Evolutionary conservation across 2,888 invertebrate species (phyloP).

Genomic region (Zhuqinia jingwanae): DNA sequence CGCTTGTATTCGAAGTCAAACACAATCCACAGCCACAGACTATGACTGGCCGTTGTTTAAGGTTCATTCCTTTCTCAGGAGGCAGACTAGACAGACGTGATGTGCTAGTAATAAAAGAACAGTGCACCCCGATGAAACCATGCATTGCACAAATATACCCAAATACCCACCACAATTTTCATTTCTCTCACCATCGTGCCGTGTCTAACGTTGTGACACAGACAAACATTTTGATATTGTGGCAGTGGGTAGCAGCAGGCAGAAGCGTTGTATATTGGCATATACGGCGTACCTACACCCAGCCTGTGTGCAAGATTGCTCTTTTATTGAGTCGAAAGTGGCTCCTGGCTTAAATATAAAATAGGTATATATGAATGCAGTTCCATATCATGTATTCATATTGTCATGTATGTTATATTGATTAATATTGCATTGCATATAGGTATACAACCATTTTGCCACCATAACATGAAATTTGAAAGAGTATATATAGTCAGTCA

Average conservation of each 20-base stretch:
- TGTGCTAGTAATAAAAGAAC: too few species aligned
- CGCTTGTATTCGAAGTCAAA: too few species aligned
- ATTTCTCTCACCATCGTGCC: too few species aligned
- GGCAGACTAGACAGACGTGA: constrained; percentile 3
- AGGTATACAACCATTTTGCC: too few species aligned
- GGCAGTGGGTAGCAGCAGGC: constrained; percentile 32
- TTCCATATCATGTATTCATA: too few species aligned
- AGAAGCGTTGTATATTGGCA: constrained; percentile 12
- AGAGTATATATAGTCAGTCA: too few species aligned
- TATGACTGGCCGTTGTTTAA: not conserved
- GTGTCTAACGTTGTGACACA: constrained; percentile 35
- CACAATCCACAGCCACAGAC: too few species aligned
- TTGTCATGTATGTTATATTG: constrained; percentile 12
- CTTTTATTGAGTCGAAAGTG: too few species aligned
- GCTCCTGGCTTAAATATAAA: not conserved
- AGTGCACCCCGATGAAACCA: too few species aligned
- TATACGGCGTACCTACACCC: too few species aligned
- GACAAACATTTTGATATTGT: constrained; percentile 50
- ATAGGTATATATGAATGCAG: not conserved
- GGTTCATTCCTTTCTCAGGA: constrained; percentile 34
- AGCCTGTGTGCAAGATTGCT: too few species aligned
- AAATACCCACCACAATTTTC: too few species aligned
- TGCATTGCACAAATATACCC: not conserved
- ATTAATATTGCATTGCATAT: not conserved
- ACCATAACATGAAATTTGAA: constrained; percentile 20